phyloP scores from a whole-genome alignment of 2,797 vertebrate species.

The Ctenochaetus hawaiiensis region DNA sequence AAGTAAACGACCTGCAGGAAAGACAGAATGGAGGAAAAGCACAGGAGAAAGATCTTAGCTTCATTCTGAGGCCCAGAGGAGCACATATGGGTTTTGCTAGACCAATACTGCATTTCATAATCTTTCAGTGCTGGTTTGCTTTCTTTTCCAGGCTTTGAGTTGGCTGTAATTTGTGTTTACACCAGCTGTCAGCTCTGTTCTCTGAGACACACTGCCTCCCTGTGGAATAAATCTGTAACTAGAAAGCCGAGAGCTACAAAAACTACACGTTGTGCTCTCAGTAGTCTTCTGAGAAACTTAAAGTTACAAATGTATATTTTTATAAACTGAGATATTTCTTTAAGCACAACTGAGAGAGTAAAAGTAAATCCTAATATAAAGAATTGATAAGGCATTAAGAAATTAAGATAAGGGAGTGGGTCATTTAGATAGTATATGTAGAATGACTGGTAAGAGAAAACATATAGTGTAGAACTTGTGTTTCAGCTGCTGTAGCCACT shows the following conservation, averaged over 20 bases:
- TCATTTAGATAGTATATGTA: not conserved
- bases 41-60: slow-evolving; percentile 19
- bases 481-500: not conserved
- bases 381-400: not conserved
- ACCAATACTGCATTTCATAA: slow-evolving; percentile 31
- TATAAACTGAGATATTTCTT: not conserved
- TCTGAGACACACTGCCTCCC: slow-evolving; percentile 68
- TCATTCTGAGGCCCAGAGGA: slow-evolving; percentile 1
- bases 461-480: too few relatives aligned
- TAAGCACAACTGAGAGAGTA: not conserved
- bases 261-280: not conserved
- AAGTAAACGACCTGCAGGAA: not conserved
- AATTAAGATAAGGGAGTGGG: not conserved
- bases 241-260: not conserved
- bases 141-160: slow-evolving; percentile 18
- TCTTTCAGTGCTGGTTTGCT: slow-evolving; percentile 21
- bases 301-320: not conserved
- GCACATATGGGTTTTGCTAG: slow-evolving; percentile 23
- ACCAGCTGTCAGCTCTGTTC: slow-evolving; percentile 42
- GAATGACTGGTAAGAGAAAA: not conserved
- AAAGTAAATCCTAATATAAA: not conserved
- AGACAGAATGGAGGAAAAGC: slow-evolving; percentile 1
- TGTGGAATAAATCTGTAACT: slow-evolving; percentile 56
- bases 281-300: not conserved
- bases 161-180: slow-evolving; percentile 43